Evolutionary conservation across 2,888 invertebrate genomes (phyloP), one percentile per base, ranked within the genome.

Genomic region (Tenthredo distinguenda): DNA sequence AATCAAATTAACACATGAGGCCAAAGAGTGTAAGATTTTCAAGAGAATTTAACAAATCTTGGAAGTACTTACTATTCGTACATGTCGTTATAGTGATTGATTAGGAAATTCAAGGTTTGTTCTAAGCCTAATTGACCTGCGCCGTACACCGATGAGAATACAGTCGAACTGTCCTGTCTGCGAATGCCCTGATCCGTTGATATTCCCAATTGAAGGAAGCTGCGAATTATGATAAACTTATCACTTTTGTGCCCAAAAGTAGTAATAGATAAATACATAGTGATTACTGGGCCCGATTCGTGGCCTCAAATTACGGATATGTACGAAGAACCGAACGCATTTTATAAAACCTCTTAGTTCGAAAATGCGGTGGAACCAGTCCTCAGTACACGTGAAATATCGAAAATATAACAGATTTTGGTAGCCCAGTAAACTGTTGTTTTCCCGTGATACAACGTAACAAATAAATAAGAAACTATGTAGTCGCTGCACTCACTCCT

Each of bases 91-190:
- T 89, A 88, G 85, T 92, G 83, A 0, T 37, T 79, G 0, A 86
- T 74, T 10, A 91, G 85, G 85, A 88, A 92, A 71, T 89, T 84
- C 0, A 92, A 50, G 15, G 87, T 84, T 0, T 86, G 83, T 5
- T 90, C 83, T 4, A 91, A 86, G 34, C 92, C 92, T 37, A 87
- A 34, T 85, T 85, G 40, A 83, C 89, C 89, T 55, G 90, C 47
- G 92, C 91, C 85, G 31, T 93, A 94, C 18, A 94, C 91, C 0
- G 93, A 90, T 12, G 91, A 87, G 50, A 94, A 91, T 0, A 91
- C 94, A 0, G 87, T 87, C 34, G 87, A 87, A 15, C 92, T 90
- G 89, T 94, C 94, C 87, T 94, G 94, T 84, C 90, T 91, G 9
- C 92, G 90, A 83, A 93, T 91, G 68, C 84, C 43, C 2, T 87